Evolutionary conservation across 2,113 vertebrate genomes (phyloP).

Genomic region (Oreochromis tanganicae): DNA sequence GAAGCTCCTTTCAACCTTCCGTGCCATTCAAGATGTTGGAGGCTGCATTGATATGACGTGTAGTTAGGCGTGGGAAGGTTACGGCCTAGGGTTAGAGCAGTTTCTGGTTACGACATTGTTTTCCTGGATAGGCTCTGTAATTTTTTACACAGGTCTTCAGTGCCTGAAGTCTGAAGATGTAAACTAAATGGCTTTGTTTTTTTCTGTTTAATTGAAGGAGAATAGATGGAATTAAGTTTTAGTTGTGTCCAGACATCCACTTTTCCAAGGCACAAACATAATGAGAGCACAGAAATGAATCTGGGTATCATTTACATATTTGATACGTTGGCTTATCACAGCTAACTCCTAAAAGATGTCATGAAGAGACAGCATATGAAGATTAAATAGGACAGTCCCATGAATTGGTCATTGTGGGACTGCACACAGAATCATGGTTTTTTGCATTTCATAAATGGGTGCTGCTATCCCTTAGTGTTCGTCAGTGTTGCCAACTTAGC

Average conservation of each 20-base stretch:
- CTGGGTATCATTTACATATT: neutral
- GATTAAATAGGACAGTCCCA: neutral
- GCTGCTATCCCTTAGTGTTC: neutral
- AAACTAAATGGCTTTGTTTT: neutral
- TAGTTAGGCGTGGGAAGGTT: neutral
- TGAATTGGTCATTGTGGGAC: neutral
- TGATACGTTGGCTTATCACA: neutral
- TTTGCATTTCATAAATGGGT: neutral
- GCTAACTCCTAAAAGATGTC: neutral
- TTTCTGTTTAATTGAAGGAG: neutral
- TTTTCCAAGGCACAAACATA: neutral
- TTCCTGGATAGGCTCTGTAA: neutral
- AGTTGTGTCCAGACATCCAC: neutral
- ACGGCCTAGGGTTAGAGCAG: neutral
- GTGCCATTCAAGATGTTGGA: neutral
- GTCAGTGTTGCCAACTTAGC: neutral
- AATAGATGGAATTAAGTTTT: neutral
- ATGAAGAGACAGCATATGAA: neutral
- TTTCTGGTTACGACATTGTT: neutral
- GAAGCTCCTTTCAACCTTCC: neutral
- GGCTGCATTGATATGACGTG: neutral
- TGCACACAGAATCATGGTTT: neutral
- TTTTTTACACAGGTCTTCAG: fast-evolving
- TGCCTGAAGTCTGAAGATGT: neutral
- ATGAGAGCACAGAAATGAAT: neutral